Evolutionary conservation across 2,888 invertebrate genomes (phyloP).

Genomic region (Acleris emargana): DNA sequence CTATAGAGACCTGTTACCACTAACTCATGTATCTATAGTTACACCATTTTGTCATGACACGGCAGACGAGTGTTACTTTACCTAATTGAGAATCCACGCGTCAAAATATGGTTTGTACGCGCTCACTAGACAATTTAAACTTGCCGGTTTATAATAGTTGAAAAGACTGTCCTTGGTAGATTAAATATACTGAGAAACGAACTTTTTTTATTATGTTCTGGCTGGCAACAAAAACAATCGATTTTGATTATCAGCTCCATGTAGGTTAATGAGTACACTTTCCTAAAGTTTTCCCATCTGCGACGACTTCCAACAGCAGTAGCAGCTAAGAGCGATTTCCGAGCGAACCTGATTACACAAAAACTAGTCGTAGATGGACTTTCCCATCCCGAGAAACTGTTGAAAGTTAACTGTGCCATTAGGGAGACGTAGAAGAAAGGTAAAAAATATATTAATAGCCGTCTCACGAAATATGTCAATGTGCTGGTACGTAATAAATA

Average conservation of each 20-base stretch:
- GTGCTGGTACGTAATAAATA: not conserved
- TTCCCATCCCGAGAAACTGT: slow-evolving; percentile 25
- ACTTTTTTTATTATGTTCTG: too few species aligned
- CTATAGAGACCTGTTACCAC: too few species aligned
- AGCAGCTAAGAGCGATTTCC: slow-evolving; percentile 1
- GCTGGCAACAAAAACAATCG: not conserved
- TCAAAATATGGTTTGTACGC: too few species aligned
- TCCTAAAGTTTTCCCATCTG: slow-evolving; percentile 1
- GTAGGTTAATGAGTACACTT: slow-evolving; percentile 3
- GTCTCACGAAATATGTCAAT: not conserved
- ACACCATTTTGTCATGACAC: too few species aligned
- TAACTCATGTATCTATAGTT: too few species aligned
- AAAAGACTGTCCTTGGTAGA: too few species aligned
- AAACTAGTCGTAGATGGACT: slow-evolving; percentile 24
- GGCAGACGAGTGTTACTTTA: too few species aligned
- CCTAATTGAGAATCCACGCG: too few species aligned
- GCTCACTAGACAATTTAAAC: too few species aligned
- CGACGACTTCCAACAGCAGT: slow-evolving; percentile 12
- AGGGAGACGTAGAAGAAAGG: not conserved
- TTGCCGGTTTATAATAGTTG: too few species aligned
- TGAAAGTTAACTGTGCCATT: slow-evolving; percentile 21
- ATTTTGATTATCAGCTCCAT: not conserved
- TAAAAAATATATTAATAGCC: slow-evolving; percentile 2
- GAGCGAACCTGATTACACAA: slow-evolving; percentile 8
- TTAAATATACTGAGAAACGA: too few species aligned